Percentiles rank a stretch among this genome's conserved stretches.
phyloP scores from a whole-genome alignment of 2,797 vertebrate genomes.

The Sphenodon punctatus region DNA sequence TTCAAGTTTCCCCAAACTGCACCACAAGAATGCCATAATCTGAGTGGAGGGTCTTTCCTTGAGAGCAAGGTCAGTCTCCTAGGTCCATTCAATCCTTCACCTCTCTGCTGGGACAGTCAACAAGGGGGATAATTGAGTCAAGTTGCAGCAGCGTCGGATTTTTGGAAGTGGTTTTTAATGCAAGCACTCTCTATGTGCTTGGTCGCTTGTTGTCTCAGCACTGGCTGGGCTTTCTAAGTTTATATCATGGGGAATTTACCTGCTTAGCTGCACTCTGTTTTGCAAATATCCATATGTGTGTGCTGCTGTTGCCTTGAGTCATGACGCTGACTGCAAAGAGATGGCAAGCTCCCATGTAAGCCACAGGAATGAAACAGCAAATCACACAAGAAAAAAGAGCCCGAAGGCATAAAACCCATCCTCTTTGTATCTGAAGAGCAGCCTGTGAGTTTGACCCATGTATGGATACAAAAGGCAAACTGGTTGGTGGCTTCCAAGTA shows the following conservation, averaged over 20 bases:
- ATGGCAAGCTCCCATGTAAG: background rate
- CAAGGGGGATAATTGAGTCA: background rate
- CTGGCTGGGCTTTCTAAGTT: background rate
- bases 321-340: background rate
- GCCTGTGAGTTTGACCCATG: background rate
- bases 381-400: background rate
- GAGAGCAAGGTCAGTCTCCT: background rate
- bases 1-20: background rate
- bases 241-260: background rate
- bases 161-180: background rate
- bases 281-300: background rate
- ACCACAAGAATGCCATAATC: background rate
- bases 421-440: fast-evolving
- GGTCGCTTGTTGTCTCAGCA: background rate
- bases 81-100: background rate
- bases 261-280: background rate
- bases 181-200: background rate
- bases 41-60: background rate
- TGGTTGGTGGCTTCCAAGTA: background rate
- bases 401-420: background rate
- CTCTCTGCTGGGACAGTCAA: background rate
- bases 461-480: background rate
- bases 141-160: background rate
- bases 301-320: background rate
- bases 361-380: background rate